These are phyloP conservation scores for Pollachius pollachius DNA, from an alignment of 2,113 vertebrate genomes.

Conservation along the genomic window DNA sequence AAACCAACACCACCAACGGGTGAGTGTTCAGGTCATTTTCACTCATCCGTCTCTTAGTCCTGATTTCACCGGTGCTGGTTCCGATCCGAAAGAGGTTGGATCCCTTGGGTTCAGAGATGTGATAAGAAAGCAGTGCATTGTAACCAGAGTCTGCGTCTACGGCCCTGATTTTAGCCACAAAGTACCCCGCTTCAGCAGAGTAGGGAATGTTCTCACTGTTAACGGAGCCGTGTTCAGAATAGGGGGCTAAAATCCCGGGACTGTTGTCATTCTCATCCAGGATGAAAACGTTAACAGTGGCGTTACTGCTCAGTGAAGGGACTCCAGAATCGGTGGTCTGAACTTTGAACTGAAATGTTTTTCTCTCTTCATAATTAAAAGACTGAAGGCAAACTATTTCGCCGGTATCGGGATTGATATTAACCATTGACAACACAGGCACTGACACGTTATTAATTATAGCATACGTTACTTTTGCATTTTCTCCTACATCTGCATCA, in stretches of 20 bases:
- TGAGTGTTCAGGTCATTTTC: no score
- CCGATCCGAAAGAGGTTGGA: no score
- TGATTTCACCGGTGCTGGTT: no score
- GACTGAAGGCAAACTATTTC: slow-evolving; percentile 49
- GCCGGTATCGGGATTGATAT: slow-evolving; percentile 56
- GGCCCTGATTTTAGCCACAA: background rate
- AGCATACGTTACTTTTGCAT: slow-evolving; percentile 57
- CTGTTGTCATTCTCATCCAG: slow-evolving; percentile 49
- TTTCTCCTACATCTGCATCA: slow-evolving; percentile 64
- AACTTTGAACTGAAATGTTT: slow-evolving; percentile 58
- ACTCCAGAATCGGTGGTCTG: slow-evolving; percentile 30
- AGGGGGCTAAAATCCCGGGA: slow-evolving; percentile 27
- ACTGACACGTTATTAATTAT: slow-evolving; percentile 35
- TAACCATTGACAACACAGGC: slow-evolving; percentile 54
- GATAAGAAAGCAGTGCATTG: no score
- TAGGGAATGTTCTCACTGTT: background rate
- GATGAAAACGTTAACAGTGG: slow-evolving; percentile 37
- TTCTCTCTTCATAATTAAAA: slow-evolving; percentile 53
- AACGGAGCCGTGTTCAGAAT: background rate
- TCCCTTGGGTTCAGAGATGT: no score
- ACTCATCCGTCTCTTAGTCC: no score
- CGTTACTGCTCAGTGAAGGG: slow-evolving; percentile 27
- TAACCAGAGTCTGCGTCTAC: background rate
- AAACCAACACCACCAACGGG: no score
- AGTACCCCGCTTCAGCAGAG: background rate